These are phyloP conservation scores for Acleris laterana DNA, from an alignment of 2,888 invertebrate genomes.

Conservation along the genomic window DNA sequence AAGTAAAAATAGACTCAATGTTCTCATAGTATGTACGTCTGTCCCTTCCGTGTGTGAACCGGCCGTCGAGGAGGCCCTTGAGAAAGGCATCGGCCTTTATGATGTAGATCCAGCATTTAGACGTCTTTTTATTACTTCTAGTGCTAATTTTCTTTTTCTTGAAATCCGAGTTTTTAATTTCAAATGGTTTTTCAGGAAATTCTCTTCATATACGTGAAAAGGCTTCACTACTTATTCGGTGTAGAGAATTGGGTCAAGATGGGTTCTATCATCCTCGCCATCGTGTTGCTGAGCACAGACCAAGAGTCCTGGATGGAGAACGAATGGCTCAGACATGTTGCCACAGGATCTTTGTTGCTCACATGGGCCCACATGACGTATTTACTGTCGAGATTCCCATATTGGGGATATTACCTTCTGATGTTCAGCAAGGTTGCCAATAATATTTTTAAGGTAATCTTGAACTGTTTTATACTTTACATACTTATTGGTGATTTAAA, in stretches of 20 bases:
- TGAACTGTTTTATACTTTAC: background rate
- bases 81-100: too few species aligned
- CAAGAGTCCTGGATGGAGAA: conserved; percentile 21
- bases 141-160: too few species aligned
- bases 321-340: conserved; percentile 52
- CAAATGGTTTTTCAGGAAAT: conserved; percentile 16
- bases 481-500: too few species aligned
- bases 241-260: conserved; percentile 27
- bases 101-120: too few species aligned
- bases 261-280: conserved; percentile 18
- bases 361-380: conserved; percentile 65
- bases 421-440: conserved; percentile 66
- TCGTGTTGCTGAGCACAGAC: conserved; percentile 22
- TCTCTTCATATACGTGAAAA: conserved; percentile 26
- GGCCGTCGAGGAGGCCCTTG: too few species aligned
- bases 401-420: conserved; percentile 62
- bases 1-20: too few species aligned
- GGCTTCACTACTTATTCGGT: conserved; percentile 5
- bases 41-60: too few species aligned
- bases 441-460: conserved; percentile 51
- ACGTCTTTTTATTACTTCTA: too few species aligned
- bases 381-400: conserved; percentile 59
- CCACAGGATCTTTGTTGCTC: conserved; percentile 58
- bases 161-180: background rate
- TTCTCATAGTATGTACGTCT: too few species aligned